Evolutionary conservation across 2,797 vertebrate genomes (phyloP).

Genomic region (Vipera latastei): DNA sequence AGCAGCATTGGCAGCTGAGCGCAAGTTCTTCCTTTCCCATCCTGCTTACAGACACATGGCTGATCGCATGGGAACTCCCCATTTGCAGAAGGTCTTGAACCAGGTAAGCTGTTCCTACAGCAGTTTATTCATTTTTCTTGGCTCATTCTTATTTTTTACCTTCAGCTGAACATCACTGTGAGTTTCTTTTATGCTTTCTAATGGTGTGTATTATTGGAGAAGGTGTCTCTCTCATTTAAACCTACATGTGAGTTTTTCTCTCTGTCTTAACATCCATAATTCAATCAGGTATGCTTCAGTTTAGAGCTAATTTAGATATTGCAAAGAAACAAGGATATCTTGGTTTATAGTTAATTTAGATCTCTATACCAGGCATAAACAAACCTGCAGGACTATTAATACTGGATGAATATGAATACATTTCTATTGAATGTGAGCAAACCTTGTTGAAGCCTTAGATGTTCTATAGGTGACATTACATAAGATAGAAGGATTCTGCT

Average conservation of each 20-base stretch:
- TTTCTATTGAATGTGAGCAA: not conserved
- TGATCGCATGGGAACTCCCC: constrained; percentile 93
- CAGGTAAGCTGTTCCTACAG: constrained; percentile 74
- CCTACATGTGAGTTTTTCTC: not conserved
- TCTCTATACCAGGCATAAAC: not conserved
- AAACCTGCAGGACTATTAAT: not conserved
- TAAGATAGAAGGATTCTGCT: not conserved
- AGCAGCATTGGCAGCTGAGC: constrained; percentile 87
- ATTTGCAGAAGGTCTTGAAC: constrained; percentile 90
- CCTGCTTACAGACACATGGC: constrained; percentile 92
- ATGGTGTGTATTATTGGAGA: not conserved
- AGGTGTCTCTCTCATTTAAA: not conserved
- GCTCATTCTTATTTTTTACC: not conserved
- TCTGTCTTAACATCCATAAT: not conserved
- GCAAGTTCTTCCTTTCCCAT: constrained; percentile 97
- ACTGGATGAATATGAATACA: not conserved
- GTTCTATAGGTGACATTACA: not conserved
- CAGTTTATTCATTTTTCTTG: not conserved
- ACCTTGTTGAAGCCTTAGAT: not conserved
- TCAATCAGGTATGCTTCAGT: not conserved
- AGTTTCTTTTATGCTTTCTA: not conserved
- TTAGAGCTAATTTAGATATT: not conserved
- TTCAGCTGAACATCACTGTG: not conserved
- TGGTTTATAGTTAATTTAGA: not conserved
- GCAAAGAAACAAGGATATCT: not conserved